These are phyloP conservation scores for Aphelenchoides avenae DNA, from an alignment of 1,140 invertebrate species.

Conservation along the genomic window DNA sequence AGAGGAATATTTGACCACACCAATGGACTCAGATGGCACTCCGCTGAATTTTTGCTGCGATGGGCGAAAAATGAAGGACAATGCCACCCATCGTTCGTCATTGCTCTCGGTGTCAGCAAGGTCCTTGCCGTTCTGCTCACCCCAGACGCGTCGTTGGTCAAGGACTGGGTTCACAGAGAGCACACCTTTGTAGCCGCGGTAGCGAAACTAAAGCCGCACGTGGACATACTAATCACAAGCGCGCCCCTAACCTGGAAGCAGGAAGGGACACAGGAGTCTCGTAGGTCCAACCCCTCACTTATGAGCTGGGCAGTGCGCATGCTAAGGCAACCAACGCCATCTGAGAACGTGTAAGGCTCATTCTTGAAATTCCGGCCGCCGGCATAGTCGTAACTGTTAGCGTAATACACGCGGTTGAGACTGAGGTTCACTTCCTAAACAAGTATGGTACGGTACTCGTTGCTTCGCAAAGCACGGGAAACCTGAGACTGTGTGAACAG, in stretches of 20 bases:
- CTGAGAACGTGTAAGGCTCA: constrained; percentile 39
- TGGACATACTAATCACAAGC: constrained; percentile 1
- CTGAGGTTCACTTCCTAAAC: background rate
- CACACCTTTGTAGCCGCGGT: constrained; percentile 40
- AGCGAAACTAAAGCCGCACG: constrained; percentile 24
- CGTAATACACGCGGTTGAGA: too few relatives aligned
- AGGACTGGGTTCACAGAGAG: constrained; percentile 22
- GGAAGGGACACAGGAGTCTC: constrained; percentile 19
- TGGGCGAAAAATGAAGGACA: constrained; percentile 23
- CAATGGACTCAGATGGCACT: too few relatives aligned
- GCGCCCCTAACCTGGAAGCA: constrained; percentile 30
- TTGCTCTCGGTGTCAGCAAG: background rate
- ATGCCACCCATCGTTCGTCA: constrained; percentile 6
- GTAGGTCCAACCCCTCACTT: constrained; percentile 6
- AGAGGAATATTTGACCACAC: constrained; percentile 59
- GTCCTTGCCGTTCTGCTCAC: constrained; percentile 10
- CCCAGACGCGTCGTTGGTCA: constrained; percentile 12
- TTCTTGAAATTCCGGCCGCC: constrained; percentile 27
- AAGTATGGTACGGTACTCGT: too few relatives aligned
- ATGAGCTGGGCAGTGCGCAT: constrained; percentile 15
- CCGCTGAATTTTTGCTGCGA: constrained; percentile 36
- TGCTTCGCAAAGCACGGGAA: too few relatives aligned
- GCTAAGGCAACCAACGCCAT: constrained; percentile 39
- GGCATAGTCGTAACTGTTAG: constrained; percentile 31
- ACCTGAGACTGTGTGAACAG: constrained; percentile 38